Evolutionary conservation across 2,113 vertebrate species (phyloP).

Genomic region (Corynorhinus townsendii): DNA sequence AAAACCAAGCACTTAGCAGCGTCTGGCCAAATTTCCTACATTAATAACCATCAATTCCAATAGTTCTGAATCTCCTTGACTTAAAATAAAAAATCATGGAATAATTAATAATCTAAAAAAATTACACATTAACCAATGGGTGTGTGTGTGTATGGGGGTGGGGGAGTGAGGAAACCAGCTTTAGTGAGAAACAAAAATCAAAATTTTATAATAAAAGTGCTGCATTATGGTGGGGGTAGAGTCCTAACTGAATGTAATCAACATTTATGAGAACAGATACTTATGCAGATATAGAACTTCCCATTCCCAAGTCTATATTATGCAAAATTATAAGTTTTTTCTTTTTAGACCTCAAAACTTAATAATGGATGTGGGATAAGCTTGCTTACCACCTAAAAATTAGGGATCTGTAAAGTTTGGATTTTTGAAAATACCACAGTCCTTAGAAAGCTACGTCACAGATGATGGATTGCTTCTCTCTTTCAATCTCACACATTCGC

Average conservation of each 20-base stretch:
- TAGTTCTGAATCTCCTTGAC: constrained; percentile 36
- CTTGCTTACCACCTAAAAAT: constrained; percentile 68
- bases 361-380: constrained; percentile 59
- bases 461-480: constrained; percentile 49
- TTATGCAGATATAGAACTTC: not conserved
- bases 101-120: constrained; percentile 27
- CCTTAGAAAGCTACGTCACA: constrained; percentile 64
- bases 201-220: constrained; percentile 38
- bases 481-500: constrained; percentile 35
- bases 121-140: not conserved
- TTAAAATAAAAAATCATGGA: constrained; percentile 25
- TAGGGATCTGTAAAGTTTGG: constrained; percentile 60
- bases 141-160: not conserved
- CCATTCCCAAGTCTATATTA: constrained; percentile 29
- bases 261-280: not conserved
- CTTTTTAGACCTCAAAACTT: constrained; percentile 51
- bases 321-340: constrained; percentile 2
- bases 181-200: constrained; percentile 23
- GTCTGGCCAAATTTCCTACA: not conserved
- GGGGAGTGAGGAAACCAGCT: not conserved
- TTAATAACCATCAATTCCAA: constrained; percentile 9
- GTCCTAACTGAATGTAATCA: not conserved
- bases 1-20: not conserved
- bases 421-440: constrained; percentile 68
- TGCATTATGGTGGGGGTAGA: not conserved